Base-by-base conservation (phyloP, 2,888 invertebrate genomes). In the Azorinus chamasolen region DNA sequence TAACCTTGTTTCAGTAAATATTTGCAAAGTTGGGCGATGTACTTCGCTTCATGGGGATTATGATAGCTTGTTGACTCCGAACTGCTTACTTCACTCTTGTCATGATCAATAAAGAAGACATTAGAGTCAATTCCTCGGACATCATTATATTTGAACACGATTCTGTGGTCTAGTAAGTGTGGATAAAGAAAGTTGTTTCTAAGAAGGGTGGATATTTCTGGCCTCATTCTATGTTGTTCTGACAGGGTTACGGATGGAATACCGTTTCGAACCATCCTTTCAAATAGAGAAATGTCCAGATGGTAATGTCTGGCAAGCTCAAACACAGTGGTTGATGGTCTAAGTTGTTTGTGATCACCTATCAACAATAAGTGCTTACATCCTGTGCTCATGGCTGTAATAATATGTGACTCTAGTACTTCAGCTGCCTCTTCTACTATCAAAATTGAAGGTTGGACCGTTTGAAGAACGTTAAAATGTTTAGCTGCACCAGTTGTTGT, bases 371-470 rank as follows among this genome's bases (percentile, higher is more conserved):
- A 94, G 91, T 98, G 97, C 90, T 97, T 94, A 78, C 96, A 96
- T 53, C 95, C 93, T 24, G 94, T 92, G 0, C 96, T 96, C 20
- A 97, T 93, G 0, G 96, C 95, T 0, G 96, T 95, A 0, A 97
- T 93, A 14, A 97, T 95, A 89, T 97, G 97, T 0, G 96, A 95
- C 91, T 98, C 98, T 39, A 97, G 92, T 0, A 97, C 96, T 93
- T 97, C 97, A 0, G 97, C 97, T 0, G 97, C 97, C 93, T 98
- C 98, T 92, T 97, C 97, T 1, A 97, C 96, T 18, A 94, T 91
- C 12, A 94, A 90, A 55, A 93, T 91, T 39, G 87, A 85, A 6
- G 93, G 93, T n/a, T 90, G 82, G 24, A 94, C 86, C 25, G 85
- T 80, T 64, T 87, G 87, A 25, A 92, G 82, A 6, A 91, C 70